Conservation (phyloP, 1,140 invertebrate genomes). For the Procambarus clarkii region DNA sequence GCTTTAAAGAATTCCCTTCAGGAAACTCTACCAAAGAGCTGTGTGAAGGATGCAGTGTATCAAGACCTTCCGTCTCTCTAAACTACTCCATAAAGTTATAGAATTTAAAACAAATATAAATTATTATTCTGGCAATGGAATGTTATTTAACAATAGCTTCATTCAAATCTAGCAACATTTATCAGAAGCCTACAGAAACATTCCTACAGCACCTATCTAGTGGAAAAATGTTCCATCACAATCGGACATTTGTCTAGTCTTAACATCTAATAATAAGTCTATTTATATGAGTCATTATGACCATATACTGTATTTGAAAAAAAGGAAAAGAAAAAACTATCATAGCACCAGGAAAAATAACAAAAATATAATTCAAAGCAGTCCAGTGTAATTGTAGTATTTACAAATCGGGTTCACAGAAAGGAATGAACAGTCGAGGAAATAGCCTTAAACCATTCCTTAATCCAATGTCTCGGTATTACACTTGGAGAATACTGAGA, state of each 20-base stretch:
- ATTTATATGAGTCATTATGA: not conserved
- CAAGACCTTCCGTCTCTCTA: not conserved
- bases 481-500: not conserved
- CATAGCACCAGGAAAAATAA: conserved; percentile 3
- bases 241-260: not conserved
- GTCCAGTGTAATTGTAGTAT: not conserved
- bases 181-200: not conserved
- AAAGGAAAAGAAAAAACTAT: not conserved
- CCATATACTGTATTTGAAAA: not conserved
- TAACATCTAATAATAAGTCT: not conserved
- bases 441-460: not conserved
- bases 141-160: not conserved
- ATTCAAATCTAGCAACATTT: conserved; percentile 5
- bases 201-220: not conserved
- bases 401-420: not conserved
- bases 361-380: conserved; percentile 9
- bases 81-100: not conserved
- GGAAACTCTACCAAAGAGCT: not conserved
- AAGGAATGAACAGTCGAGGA: not conserved
- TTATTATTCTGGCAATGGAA: not conserved
- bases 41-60: not conserved
- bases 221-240: not conserved
- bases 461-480: not conserved
- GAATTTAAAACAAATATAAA: not conserved
- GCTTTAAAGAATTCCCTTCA: not conserved